Evolutionary conservation across 2,113 vertebrate species (phyloP), one percentile per base, ranked within the genome.

Genomic region (Taurulus bubalis): DNA sequence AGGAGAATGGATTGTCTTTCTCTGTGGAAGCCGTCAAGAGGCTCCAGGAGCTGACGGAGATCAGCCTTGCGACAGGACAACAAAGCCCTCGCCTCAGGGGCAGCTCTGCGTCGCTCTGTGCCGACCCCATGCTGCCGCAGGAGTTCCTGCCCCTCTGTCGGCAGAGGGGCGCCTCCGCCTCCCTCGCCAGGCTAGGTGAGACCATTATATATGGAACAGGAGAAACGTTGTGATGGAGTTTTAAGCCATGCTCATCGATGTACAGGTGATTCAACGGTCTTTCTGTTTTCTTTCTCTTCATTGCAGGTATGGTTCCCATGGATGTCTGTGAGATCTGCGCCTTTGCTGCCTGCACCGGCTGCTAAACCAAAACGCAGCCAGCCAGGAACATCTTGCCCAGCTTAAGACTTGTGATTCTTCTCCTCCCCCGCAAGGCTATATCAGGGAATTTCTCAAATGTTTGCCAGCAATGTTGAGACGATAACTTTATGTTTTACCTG

Each of bases 311-410:
- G 83, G 93, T 90, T 71, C 89, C 95, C 3, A 12, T 95, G 1
- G 94, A 92, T 3, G 69, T 91, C 0, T 97, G 97, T 76, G 96
- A 97, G 87, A 95, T 97, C 85, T 97, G 97, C 45, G 95, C 96
- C 10, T 96, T 93, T 1, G 95, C 95, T 1, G 97, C 96, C 86
- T 97, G 97, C 84, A 92, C 96, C 0, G 97, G 97, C 24, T 97
- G 97, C 92, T 96, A 89, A 93, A 76, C 18, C 12, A 0, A 1
- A 22, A 71, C 20, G 15, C 80, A 34, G 36, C 59, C 26, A 14
- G 11, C 59, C 49, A 12, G 4, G 58, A 69, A 15, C 56, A 49
- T 71, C 64, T 69, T 32, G 53, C 76, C 58, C 4, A 40, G 71
- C 85, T 89, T 80, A 24, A 64, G 14, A 71, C 63, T 62, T 60